Evolutionary conservation across 2,113 vertebrate species (phyloP), one percentile per base, ranked within the genome.

Genomic region (Sus scrofa): DNA sequence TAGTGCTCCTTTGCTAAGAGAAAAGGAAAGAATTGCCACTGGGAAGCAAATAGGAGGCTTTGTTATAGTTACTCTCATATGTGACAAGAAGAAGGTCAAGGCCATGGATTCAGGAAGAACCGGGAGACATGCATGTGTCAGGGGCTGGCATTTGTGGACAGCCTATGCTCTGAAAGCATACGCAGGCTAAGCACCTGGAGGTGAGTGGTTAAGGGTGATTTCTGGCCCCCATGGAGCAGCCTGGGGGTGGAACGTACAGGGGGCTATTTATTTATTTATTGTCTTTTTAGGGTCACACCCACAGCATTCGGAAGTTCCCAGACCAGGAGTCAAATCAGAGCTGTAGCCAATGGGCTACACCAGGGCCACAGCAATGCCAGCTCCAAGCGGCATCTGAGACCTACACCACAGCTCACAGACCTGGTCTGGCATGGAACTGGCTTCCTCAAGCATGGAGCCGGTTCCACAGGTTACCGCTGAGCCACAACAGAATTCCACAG

Each of bases 71-170:
- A 18, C 24, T 24, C 60, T 78, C 4, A 22, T 52, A 60, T 30
- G 54, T 20, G 15, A 32, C 22, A 68, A 18, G 50, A 90, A 39
- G 62, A 79, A 39, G 13, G 27, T 60, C 34, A 44, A 62, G 70
- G 54, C 37, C 54, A 16, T 6, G 34, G 27, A 34, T 22, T 32
- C 37, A 44, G 54, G 7, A 62, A 4, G 19, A 62, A n/a, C 27
- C 13, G 18, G n/a, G 16, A 30, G 16, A 20, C 52, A 19, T 24
- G 4, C n/a, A 0, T 39, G 24, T 1, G 16, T 34, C 67, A 7
- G 32, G 10, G 18, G 84, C 84, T 19, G 84, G n/a, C 22, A 52
- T 37, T 10, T 27, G 10, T 13, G 60, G 32, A 54, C 24, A 39
- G 13, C 3, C 24, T 71, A 10, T 3, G n/a, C 24, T 1, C 34